Base-by-base conservation (phyloP, 2,888 invertebrate genomes). In the Hybos culiciformis region DNA sequence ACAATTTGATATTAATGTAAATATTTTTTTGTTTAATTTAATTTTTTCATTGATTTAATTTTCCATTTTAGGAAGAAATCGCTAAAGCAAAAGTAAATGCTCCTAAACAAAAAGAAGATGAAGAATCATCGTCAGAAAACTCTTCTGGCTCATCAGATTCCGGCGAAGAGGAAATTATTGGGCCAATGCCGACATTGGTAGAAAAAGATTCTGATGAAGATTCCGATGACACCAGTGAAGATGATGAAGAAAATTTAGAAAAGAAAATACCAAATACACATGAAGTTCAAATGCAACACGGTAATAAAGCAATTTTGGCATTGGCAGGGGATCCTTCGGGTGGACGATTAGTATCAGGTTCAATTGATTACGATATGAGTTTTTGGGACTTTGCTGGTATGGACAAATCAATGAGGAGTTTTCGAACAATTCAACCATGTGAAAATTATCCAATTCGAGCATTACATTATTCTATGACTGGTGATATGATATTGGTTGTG, bases 371-470 rank as follows among this genome's bases (percentile, higher is more conserved):
- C 64, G 92, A 94, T 53, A 84, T 98, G 3, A 84, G 85, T 41
- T 87, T 98, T 54, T 98, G 93, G 93, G 98, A 99, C 62, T 98
- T 98, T 70, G 90, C 93, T 48, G 97, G 96, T 5, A 97, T 98
- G 94, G 94, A 97, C 62, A 78, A 86, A 0, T 78, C 84, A 1
- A 75, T 93, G 71, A 78, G 85, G 41, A 87, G 92, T 38, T 98
- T 96, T 62, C 76, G 96, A 18, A 85, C 85, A 0, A 70, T 94
- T n/a, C 84, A 86, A 51, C 96, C 97, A 0, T 93, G 93, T 59
- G 96, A 96, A 64, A 87, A 85, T 61, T 93, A 98, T 64, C 91
- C 92, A 0, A 92, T 98, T 46, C 81, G 83, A 50, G 78, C 81
- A 1, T 49, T 67, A 0, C 85, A 93, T 54, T 98, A 94, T 66